Percentiles rank a stretch among this genome's conserved stretches.
Evolutionary conservation across 2,888 invertebrate species (phyloP).

Genomic region (Caradrina kadenii): DNA sequence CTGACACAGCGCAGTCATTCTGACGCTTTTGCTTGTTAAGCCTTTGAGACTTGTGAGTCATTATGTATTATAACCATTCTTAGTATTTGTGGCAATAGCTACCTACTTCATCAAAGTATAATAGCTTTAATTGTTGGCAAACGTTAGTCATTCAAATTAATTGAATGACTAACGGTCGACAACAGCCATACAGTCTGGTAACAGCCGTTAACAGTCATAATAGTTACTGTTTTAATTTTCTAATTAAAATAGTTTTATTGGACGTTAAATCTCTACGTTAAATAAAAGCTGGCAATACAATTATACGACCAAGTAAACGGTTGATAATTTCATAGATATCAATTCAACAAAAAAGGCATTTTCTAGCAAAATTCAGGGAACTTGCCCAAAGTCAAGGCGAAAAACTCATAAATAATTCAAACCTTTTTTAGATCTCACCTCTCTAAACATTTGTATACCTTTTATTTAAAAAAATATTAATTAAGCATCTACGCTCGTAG

Average conservation of each 20-base stretch:
- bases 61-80: constrained; percentile 1
- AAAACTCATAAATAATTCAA: constrained; percentile 41
- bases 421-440: neutral
- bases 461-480: constrained; percentile 12
- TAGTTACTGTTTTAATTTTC: neutral
- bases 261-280: too few relatives aligned
- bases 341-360: too few relatives aligned
- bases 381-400: neutral
- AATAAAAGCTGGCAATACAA: too few relatives aligned
- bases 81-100: neutral
- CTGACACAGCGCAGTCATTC: constrained; percentile 33
- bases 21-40: constrained; percentile 30
- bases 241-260: neutral
- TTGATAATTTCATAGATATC: neutral
- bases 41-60: constrained; percentile 15
- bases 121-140: too few relatives aligned
- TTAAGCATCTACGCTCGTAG: constrained; percentile 37
- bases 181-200: neutral
- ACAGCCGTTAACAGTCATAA: neutral
- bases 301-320: neutral
- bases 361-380: neutral
- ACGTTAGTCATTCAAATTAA: too few relatives aligned
- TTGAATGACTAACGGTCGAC: neutral
- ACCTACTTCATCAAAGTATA: constrained; percentile 2
- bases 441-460: constrained; percentile 4